Evolutionary conservation across 2,888 invertebrate species (phyloP).

Genomic region (Mythimna lalbum): DNA sequence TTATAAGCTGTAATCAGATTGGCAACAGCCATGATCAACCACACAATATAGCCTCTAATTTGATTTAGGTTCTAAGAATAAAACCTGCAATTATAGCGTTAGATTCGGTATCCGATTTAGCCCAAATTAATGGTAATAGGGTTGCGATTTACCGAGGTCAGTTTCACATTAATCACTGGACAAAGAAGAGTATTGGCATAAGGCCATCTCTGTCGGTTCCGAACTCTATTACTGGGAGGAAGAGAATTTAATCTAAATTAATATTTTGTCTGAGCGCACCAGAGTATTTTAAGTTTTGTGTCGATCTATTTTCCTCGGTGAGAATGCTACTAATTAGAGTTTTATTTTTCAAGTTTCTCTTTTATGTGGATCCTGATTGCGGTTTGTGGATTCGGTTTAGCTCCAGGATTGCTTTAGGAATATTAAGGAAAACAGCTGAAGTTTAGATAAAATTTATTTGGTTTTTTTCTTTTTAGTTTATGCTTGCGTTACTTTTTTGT

Average conservation of each 20-base stretch:
- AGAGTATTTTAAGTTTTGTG: background rate
- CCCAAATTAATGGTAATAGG: slow-evolving; percentile 30
- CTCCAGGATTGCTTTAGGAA: background rate
- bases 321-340: slow-evolving; percentile 13
- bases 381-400: background rate
- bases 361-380: slow-evolving; percentile 10
- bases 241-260: slow-evolving; percentile 1
- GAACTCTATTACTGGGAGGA: background rate
- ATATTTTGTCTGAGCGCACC: slow-evolving; percentile 10
- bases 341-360: slow-evolving; percentile 29
- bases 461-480: background rate
- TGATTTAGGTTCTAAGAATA: slow-evolving; percentile 4
- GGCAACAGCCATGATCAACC: background rate
- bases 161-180: slow-evolving; percentile 25
- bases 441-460: background rate
- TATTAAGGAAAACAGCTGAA: slow-evolving; percentile 9
- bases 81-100: slow-evolving; percentile 20
- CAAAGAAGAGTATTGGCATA: slow-evolving; percentile 24
- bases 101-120: slow-evolving; percentile 10
- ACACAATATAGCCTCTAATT: background rate
- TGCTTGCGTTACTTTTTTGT: too few species aligned
- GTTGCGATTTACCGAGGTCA: slow-evolving; percentile 6
- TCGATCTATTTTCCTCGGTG: slow-evolving; percentile 2
- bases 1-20: slow-evolving; percentile 4
- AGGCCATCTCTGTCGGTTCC: slow-evolving; percentile 13